Conservation (phyloP, 2,113 vertebrate species). For the Ctenomys sociabilis region DNA sequence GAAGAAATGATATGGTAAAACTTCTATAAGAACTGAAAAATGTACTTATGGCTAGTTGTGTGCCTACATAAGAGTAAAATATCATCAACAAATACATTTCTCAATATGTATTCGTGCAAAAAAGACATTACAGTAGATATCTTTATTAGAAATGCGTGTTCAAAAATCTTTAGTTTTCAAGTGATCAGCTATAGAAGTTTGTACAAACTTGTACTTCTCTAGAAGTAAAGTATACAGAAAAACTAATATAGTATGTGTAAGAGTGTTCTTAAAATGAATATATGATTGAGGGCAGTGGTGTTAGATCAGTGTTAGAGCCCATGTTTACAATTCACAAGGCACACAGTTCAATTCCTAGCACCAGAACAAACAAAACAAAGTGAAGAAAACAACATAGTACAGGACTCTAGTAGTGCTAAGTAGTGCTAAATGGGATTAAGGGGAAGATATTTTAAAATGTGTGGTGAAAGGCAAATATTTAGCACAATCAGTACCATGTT, state of each 20-base stretch:
- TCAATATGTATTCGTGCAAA: background rate
- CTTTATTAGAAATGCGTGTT: background rate
- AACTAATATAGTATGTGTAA: background rate
- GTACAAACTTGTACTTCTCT: background rate
- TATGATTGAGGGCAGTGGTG: background rate
- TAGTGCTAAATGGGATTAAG: background rate
- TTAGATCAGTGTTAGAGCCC: background rate
- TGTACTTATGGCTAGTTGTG: background rate
- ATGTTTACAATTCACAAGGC: background rate
- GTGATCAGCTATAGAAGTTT: background rate
- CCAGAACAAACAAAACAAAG: background rate
- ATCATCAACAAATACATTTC: background rate
- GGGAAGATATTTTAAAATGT: background rate
- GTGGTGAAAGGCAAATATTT: background rate
- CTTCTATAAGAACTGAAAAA: background rate
- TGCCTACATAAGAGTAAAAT: background rate
- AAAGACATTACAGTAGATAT: background rate
- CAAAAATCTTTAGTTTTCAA: background rate
- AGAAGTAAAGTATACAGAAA: background rate
- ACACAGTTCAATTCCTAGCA: background rate
- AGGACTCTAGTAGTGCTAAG: background rate
- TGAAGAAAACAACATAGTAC: background rate
- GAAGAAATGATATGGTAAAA: constrained; percentile 15
- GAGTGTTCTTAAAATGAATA: background rate
- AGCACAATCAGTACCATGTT: background rate